Base-by-base conservation (phyloP, 1,140 invertebrate species). In the Drosophila prosaltans region DNA sequence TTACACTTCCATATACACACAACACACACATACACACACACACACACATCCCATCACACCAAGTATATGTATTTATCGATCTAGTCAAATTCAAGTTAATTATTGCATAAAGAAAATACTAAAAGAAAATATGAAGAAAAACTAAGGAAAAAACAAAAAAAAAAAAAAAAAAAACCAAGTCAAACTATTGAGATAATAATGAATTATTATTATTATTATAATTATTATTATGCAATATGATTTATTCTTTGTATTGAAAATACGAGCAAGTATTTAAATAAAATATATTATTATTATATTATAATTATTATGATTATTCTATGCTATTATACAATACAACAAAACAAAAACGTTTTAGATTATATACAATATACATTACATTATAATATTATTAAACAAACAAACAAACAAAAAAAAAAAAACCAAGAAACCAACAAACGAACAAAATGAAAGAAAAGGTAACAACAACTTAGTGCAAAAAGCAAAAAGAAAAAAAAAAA, bases 1-100 rank as follows among this genome's bases (percentile, higher is more conserved):
- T 80, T 69, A 74, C 67, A 69, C 64, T 54, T 71, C 67, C 67
- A 68, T 40, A 71, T 21, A 72, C 69, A 82, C 58, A 81, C 41
- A 82, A 40, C 65, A 65, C 39, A 71, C 32, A 72, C 73, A 82
- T 45, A 78, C 54, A 76, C 40, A 77, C 45, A 69, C 8, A 74
- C 57, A 66, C 60, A 66, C 39, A 51, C 54, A 57, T 30, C 28
- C 2, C 28, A 58, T 80, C 71, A 80, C 43, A 62, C 65, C 57
- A 65, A 66, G 74, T 80, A 82, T 81, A 88, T 88, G 76, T 86
- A 86, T 88, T 86, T 83, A 78, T 89, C 78, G 74, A 84, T 80
- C 84, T 89, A 89, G 84, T 89, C 84, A 89, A 89, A 89, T 89
- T 89, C 80, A 89, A 89, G 84, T 89, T 89, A 89, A 89, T 89